Percentiles rank a stretch among this genome's conserved stretches.
Evolutionary conservation across 2,888 invertebrate genomes (phyloP).

Genomic region (Halocaridina rubra): DNA sequence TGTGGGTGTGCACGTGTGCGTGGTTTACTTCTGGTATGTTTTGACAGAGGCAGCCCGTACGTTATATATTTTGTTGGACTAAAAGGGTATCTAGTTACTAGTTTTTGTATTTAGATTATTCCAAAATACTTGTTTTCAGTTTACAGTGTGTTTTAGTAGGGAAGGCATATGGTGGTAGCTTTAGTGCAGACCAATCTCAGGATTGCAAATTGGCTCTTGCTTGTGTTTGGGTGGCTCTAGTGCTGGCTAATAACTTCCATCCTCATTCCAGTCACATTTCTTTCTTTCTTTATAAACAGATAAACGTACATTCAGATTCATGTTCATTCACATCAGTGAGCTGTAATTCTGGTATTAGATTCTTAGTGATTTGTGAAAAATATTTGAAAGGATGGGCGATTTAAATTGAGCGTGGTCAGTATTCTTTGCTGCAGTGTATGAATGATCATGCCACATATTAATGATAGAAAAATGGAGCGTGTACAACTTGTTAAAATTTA

Average conservation of each 20-base stretch:
- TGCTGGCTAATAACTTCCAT: constrained; percentile 30
- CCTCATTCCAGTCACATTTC: no score
- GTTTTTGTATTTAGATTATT: constrained; percentile 31
- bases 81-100: constrained; percentile 42
- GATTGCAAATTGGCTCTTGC: constrained; percentile 32
- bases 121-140: constrained; percentile 30
- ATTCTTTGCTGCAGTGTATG: no score
- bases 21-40: constrained; percentile 30
- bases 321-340: no score
- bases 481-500: no score
- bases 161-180: constrained; percentile 30
- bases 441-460: no score
- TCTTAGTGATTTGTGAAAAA: no score
- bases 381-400: no score
- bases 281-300: no score
- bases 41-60: constrained; percentile 30
- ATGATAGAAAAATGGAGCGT: no score
- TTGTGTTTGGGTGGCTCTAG: constrained; percentile 16
- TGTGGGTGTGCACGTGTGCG: constrained; percentile 25
- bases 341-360: no score
- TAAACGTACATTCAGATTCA: no score
- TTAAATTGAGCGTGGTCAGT: no score
- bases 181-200: constrained; percentile 46
- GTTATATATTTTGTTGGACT: constrained; percentile 36
- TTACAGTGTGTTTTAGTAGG: constrained; percentile 36